Percentiles rank a stretch among this genome's conserved stretches.
Conservation (phyloP, 2,797 vertebrate genomes). For the Pangasius krempfi region DNA sequence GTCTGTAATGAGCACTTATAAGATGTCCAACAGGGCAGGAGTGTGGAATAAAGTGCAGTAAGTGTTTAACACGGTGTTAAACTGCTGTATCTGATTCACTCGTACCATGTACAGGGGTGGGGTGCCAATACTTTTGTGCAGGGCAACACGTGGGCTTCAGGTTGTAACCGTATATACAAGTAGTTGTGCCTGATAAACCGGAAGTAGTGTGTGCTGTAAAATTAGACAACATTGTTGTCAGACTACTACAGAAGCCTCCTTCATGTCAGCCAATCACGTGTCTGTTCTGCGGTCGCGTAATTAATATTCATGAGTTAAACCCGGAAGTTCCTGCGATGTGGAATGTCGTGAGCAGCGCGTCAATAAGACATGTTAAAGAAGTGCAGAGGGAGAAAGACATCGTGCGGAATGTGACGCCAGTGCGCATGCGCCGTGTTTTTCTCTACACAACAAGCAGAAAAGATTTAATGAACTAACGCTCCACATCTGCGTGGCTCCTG, state of each 20-base stretch:
- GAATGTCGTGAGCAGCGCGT: not conserved
- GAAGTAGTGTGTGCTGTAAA: not conserved
- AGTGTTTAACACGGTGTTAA: not conserved
- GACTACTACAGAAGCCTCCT: no score
- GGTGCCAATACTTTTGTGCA: not conserved
- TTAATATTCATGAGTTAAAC: slow-evolving; percentile 17
- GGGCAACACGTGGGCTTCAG: not conserved
- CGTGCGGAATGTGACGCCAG: not conserved
- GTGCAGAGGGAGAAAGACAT: no score
- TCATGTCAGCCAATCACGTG: not conserved
- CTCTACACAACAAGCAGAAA: slow-evolving; percentile 1
- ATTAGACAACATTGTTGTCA: no score
- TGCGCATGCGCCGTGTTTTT: slow-evolving; percentile 4
- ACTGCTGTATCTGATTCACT: not conserved
- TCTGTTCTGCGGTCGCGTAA: not conserved
- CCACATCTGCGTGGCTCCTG: not conserved
- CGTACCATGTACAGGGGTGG: no score
- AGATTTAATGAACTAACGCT: slow-evolving; percentile 3
- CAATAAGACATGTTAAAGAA: not conserved
- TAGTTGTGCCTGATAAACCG: not conserved
- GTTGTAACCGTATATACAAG: not conserved
- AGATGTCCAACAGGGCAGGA: not conserved
- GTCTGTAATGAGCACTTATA: not conserved
- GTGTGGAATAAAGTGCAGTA: not conserved
- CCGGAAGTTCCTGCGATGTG: not conserved